Percentiles rank a stretch among this genome's conserved stretches.
These are phyloP conservation scores for Pseudochirops corinnae DNA, from an alignment of 2,797 vertebrate genomes.

Conservation along the genomic window DNA sequence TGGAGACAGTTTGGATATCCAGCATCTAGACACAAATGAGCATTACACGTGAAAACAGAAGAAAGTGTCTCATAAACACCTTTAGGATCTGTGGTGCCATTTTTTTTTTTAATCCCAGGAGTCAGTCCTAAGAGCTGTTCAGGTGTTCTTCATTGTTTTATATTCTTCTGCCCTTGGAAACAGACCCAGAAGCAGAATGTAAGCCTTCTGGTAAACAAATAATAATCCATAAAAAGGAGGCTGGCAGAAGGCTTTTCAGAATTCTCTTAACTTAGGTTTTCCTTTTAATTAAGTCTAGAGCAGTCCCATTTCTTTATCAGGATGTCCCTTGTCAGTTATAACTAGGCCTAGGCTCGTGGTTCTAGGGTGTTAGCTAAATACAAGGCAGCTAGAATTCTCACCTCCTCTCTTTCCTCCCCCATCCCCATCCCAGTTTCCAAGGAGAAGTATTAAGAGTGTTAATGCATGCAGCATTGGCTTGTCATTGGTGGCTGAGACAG, in stretches of 20 bases:
- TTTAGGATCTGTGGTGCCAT: background rate
- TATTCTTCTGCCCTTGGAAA: constrained; percentile 56
- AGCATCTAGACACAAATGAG: background rate
- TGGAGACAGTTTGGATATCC: background rate
- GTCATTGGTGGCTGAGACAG: background rate
- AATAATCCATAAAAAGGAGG: constrained; percentile 63
- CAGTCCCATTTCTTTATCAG: constrained; percentile 71
- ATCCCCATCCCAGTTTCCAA: background rate
- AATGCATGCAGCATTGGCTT: constrained; percentile 49
- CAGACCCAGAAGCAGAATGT: constrained; percentile 56
- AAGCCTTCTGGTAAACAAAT: constrained; percentile 54
- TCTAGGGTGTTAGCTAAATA: constrained; percentile 70
- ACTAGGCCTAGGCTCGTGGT: constrained; percentile 61
- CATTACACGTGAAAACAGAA: background rate
- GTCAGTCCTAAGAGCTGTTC: background rate
- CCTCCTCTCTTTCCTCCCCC: constrained; percentile 32
- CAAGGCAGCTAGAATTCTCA: constrained; percentile 66
- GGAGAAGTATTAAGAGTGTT: constrained; percentile 66
- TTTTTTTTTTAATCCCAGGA: background rate
- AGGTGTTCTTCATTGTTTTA: background rate
- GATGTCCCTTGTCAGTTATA: constrained; percentile 76
- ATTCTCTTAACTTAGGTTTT: constrained; percentile 78
- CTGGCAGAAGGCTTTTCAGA: constrained; percentile 69
- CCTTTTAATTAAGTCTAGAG: constrained; percentile 78
- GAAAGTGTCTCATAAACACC: background rate